These are phyloP conservation scores for Ricordea florida DNA, from an alignment of 92 coral and sea anemone species.

Conservation along the genomic window DNA sequence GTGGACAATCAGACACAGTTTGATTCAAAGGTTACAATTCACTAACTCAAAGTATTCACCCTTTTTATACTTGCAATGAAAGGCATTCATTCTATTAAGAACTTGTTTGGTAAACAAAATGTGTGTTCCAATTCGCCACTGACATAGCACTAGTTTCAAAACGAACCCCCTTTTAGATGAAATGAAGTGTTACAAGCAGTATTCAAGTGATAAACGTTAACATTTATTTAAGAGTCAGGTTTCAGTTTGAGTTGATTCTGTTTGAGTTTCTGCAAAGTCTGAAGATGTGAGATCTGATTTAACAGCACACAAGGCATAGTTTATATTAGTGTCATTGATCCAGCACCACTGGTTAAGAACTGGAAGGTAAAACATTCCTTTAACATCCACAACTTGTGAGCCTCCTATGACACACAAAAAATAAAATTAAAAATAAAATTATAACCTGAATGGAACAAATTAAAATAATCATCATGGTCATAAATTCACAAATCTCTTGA, in stretches of 20 bases:
- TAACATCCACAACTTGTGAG: conserved; percentile 52
- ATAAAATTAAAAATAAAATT: not conserved
- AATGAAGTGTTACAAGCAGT: too few relatives aligned
- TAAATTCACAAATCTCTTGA: too few relatives aligned
- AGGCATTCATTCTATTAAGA: too few relatives aligned
- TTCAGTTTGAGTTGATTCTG: not conserved
- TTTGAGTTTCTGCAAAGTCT: not conserved
- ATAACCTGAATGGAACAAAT: not conserved
- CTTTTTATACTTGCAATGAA: too few relatives aligned
- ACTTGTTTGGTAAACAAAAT: too few relatives aligned
- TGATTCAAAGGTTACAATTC: too few relatives aligned
- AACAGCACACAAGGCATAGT: conserved; percentile 78
- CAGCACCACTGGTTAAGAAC: conserved; percentile 69
- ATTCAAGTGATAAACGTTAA: not conserved
- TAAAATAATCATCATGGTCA: too few relatives aligned
- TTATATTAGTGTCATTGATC: conserved; percentile 62
- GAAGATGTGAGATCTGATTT: conserved; percentile 2
- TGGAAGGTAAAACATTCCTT: conserved; percentile 76
- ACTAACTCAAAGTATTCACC: too few relatives aligned
- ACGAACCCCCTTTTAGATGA: too few relatives aligned
- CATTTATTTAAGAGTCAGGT: not conserved
- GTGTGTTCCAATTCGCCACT: too few relatives aligned
- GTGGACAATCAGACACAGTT: too few relatives aligned
- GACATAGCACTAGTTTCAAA: too few relatives aligned
- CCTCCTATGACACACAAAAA: conserved; percentile 59